Conservation (phyloP, 1,140 invertebrate species). For the Ruditapes philippinarum region DNA sequence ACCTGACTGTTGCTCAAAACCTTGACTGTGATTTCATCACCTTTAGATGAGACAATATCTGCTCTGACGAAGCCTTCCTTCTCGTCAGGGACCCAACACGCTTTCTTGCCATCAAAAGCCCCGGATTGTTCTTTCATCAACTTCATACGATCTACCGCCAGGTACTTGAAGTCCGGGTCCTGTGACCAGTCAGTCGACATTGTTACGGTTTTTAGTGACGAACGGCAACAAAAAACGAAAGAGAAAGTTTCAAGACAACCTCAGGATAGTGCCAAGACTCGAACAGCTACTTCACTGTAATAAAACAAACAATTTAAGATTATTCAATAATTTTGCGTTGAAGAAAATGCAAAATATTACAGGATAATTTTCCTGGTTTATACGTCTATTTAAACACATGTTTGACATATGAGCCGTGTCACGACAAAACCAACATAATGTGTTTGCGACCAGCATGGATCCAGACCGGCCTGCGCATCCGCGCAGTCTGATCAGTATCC, state of each 20-base stretch:
- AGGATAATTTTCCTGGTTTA: too few relatives aligned
- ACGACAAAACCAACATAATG: too few relatives aligned
- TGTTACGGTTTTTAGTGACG: background rate
- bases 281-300: conserved; percentile 38
- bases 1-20: conserved; percentile 78
- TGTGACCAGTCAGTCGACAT: conserved; percentile 8
- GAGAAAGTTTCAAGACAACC: conserved; percentile 38
- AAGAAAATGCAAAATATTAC: too few relatives aligned
- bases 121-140: conserved; percentile 81
- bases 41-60: conserved; percentile 99
- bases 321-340: too few relatives aligned
- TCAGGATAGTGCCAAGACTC: conserved; percentile 20
- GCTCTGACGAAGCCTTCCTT: conserved; percentile 99
- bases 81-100: conserved; percentile 99
- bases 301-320: too few relatives aligned
- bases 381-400: too few relatives aligned
- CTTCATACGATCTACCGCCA: conserved; percentile 84
- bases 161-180: conserved; percentile 84
- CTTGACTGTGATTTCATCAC: conserved; percentile 97
- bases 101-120: conserved; percentile 98
- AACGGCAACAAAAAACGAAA: conserved; percentile 30
- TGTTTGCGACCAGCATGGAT: too few relatives aligned
- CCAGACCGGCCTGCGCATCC: too few relatives aligned
- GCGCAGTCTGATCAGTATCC: too few relatives aligned
- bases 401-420: too few relatives aligned